These are phyloP conservation scores for Anguilla anguilla DNA, from an alignment of 2,797 vertebrate genomes.

Conservation along the genomic window DNA sequence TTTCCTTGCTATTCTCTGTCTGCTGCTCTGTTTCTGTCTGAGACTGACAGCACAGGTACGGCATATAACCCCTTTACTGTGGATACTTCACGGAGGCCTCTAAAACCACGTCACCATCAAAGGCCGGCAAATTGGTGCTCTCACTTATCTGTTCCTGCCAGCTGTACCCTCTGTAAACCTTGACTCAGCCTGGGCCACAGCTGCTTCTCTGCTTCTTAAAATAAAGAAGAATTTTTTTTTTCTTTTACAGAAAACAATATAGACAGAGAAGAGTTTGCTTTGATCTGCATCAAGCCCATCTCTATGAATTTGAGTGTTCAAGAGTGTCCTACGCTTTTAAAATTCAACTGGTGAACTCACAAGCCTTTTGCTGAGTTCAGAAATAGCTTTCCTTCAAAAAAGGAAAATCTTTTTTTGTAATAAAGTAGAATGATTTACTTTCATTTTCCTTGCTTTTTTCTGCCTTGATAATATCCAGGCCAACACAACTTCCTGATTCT, in stretches of 20 bases:
- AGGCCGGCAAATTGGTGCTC: not conserved
- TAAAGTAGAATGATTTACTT: not conserved
- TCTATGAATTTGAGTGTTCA: not conserved
- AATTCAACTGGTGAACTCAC: not conserved
- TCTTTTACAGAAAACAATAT: not conserved
- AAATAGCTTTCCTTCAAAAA: not conserved
- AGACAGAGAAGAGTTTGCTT: not conserved
- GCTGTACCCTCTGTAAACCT: conserved; percentile 8
- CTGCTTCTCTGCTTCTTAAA: not conserved
- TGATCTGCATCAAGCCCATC: conserved; percentile 1
- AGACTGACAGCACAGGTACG: not conserved
- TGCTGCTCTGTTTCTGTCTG: not conserved
- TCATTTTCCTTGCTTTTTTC: not conserved
- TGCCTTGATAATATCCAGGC: not conserved
- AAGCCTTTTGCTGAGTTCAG: not conserved
- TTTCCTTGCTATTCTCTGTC: not conserved
- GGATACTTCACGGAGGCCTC: not conserved
- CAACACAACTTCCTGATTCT: conserved; percentile 3
- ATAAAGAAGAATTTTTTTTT: not conserved
- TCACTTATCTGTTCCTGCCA: conserved; percentile 2
- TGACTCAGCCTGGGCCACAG: not conserved
- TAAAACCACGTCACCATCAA: not conserved
- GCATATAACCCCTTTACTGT: not conserved
- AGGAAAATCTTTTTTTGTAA: not conserved
- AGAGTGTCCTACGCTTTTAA: not conserved